phyloP scores from a whole-genome alignment of 2,113 vertebrate species.

The Empidonax traillii region DNA sequence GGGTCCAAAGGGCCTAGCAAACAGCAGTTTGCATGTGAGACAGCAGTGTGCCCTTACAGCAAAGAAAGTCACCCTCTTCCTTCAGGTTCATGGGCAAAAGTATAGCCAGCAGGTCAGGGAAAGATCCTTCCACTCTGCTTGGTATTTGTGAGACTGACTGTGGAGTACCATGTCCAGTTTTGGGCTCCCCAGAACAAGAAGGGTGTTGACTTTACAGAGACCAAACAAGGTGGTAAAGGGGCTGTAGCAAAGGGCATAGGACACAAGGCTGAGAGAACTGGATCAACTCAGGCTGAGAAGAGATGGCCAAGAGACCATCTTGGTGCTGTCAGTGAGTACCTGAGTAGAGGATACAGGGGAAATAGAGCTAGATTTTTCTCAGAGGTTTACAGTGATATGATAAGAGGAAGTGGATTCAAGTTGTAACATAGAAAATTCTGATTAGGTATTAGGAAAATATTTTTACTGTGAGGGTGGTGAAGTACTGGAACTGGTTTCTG shows the following conservation, averaged over 20 bases:
- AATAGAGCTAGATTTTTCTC: background rate
- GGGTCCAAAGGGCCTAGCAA: background rate
- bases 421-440: background rate
- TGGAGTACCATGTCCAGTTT: background rate
- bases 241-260: background rate
- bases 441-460: background rate
- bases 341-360: background rate
- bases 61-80: background rate
- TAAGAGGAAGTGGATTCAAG: background rate
- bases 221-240: background rate
- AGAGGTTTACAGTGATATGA: background rate
- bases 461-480: background rate
- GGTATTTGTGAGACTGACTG: background rate
- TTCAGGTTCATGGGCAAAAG: accelerated
- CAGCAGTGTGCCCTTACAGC: background rate
- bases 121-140: background rate
- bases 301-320: background rate
- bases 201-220: background rate
- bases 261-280: background rate
- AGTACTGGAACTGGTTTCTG: background rate
- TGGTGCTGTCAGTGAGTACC: background rate
- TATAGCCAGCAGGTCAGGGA: background rate
- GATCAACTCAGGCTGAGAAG: background rate
- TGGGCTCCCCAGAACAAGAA: background rate
- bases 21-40: background rate